phyloP scores from a whole-genome alignment of 2,888 invertebrate species.

The Willowsia nigromaculata region DNA sequence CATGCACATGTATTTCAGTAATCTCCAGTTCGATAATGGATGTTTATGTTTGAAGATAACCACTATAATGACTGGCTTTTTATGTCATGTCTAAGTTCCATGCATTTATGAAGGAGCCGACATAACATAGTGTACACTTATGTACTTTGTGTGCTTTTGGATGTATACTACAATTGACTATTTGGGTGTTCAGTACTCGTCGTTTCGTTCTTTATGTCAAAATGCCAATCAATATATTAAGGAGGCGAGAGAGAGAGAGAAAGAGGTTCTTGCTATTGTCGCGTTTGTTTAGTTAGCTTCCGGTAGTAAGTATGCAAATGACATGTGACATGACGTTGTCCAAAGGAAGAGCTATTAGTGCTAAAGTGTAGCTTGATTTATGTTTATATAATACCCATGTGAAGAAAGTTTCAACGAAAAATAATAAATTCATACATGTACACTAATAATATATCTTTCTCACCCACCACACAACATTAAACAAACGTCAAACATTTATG shows the following conservation, averaged over 20 bases:
- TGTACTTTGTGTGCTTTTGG: neutral
- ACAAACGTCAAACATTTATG: constrained; percentile 31
- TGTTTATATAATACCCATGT: neutral
- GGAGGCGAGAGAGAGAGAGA: neutral
- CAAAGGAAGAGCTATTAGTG: neutral
- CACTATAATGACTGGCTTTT: neutral
- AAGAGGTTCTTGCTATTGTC: too few relatives aligned
- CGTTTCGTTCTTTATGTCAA: constrained; percentile 13
- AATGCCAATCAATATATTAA: constrained; percentile 30
- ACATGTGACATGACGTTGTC: constrained; percentile 25
- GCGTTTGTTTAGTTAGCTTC: constrained; percentile 16
- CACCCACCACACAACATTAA: neutral
- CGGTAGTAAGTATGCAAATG: constrained; percentile 26
- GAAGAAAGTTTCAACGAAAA: too few relatives aligned
- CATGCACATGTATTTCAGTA: neutral
- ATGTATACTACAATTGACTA: neutral
- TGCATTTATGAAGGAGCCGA: neutral
- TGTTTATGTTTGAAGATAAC: neutral
- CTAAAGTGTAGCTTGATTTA: neutral
- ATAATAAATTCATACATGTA: neutral
- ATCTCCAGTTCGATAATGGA: neutral
- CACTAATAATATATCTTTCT: neutral
- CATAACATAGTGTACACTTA: neutral
- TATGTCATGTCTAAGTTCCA: neutral
- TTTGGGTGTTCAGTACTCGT: neutral